These are phyloP conservation scores for Gallirallus australis DNA, from an alignment of 2,797 vertebrate species.

Conservation along the genomic window DNA sequence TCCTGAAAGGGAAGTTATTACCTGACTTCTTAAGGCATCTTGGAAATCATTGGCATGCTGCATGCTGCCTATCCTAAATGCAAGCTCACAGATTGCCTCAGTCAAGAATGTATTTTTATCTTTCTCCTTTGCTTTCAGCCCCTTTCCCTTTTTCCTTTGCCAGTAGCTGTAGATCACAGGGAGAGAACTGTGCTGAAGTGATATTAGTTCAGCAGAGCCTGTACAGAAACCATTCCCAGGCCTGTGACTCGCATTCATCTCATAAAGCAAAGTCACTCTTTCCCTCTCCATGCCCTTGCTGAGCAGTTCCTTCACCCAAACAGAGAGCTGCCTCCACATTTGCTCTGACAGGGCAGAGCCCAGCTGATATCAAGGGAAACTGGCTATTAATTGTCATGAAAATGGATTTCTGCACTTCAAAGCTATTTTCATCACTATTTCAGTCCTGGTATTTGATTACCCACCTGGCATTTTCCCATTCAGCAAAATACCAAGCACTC, in stretches of 20 bases:
- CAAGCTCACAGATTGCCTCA: not conserved
- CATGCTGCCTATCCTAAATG: not conserved
- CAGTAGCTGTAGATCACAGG: slow-evolving; percentile 51
- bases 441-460: not conserved
- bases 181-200: slow-evolving; percentile 21
- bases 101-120: slow-evolving; percentile 54
- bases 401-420: slow-evolving; percentile 4
- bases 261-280: not conserved
- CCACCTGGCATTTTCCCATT: slow-evolving; percentile 46
- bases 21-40: not conserved
- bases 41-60: not conserved
- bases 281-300: not conserved
- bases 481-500: slow-evolving; percentile 20
- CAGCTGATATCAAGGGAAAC: not conserved
- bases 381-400: not conserved
- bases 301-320: not conserved
- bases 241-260: not conserved
- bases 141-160: slow-evolving; percentile 53
- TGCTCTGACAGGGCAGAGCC: not conserved
- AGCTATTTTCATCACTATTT: slow-evolving; percentile 22
- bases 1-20: not conserved
- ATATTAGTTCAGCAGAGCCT: slow-evolving; percentile 12
- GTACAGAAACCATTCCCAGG: not conserved
- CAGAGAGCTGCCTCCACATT: not conserved
- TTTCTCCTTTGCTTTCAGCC: slow-evolving; percentile 42